Evolutionary conservation across 2,113 vertebrate species (phyloP).

Genomic region (Spea multiplicata): DNA sequence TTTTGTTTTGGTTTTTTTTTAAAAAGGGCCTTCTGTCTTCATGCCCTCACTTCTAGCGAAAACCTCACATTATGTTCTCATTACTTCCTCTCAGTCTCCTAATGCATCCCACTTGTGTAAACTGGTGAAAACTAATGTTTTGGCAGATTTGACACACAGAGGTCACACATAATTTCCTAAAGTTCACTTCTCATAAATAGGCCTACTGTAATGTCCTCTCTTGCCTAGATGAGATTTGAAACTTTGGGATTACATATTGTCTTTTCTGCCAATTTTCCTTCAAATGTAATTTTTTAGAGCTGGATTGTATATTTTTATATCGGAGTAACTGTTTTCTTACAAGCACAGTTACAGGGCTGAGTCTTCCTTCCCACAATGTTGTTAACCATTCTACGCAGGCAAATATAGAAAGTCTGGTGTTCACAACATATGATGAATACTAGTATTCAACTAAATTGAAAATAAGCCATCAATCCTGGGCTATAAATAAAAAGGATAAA

Average conservation of each 20-base stretch:
- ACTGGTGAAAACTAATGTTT: constrained; percentile 49
- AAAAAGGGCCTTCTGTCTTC: constrained; percentile 39
- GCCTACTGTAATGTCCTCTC: constrained; percentile 36
- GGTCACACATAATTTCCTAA: constrained; percentile 46
- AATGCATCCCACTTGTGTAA: constrained; percentile 47
- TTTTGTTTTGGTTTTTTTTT: background rate
- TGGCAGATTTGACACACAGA: constrained; percentile 44
- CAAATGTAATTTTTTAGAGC: constrained; percentile 28
- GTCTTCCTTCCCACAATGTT: background rate
- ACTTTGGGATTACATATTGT: constrained; percentile 42
- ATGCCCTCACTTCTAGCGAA: constrained; percentile 21
- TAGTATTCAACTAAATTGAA: too few species aligned
- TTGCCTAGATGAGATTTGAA: constrained; percentile 35
- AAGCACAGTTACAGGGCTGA: background rate
- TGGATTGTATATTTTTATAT: constrained; percentile 45
- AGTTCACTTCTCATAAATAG: constrained; percentile 43
- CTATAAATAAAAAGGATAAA: too few species aligned
- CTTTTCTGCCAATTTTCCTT: constrained; percentile 49
- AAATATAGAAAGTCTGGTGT: too few species aligned
- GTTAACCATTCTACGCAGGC: background rate
- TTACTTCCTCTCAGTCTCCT: constrained; percentile 40
- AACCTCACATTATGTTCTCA: constrained; percentile 41
- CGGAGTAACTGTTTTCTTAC: constrained; percentile 26
- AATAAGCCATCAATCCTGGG: too few species aligned
- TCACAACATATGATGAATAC: too few species aligned